Evolutionary conservation across 2,888 invertebrate genomes (phyloP).

Genomic region (Ptilodon capucinus): DNA sequence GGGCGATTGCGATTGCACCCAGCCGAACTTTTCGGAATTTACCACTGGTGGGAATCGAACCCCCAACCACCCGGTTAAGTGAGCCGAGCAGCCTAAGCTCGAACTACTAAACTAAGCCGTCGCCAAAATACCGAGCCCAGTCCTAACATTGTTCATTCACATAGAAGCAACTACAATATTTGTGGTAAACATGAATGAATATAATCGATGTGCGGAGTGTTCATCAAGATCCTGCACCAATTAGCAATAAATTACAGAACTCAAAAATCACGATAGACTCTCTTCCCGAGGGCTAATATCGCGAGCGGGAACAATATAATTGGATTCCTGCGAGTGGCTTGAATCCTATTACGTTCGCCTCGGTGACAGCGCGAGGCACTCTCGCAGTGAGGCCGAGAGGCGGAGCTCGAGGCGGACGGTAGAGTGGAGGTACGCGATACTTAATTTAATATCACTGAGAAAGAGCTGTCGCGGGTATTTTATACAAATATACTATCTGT

Average conservation of each 20-base stretch:
- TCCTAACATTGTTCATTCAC: no score
- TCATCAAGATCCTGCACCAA: neutral
- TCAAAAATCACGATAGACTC: neutral
- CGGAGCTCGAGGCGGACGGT: neutral
- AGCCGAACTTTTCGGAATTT: no score
- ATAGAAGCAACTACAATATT: no score
- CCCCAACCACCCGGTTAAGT: no score
- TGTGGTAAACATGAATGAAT: no score
- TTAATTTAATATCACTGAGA: neutral
- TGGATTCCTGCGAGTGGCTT: conserved; percentile 25
- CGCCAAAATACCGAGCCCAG: no score
- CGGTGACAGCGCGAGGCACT: neutral
- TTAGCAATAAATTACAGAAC: neutral
- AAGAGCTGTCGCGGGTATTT: neutral
- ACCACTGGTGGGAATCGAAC: no score
- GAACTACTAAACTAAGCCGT: no score
- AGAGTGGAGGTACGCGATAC: neutral
- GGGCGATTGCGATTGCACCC: no score
- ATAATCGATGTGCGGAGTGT: neutral
- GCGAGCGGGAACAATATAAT: conserved; percentile 31
- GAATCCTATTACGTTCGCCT: neutral
- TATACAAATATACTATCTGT: neutral
- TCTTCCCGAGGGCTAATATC: conserved; percentile 14
- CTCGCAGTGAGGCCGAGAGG: neutral
- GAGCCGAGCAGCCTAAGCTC: no score